phyloP scores from a whole-genome alignment of 2,888 invertebrate genomes.

The Drosophila colorata region DNA sequence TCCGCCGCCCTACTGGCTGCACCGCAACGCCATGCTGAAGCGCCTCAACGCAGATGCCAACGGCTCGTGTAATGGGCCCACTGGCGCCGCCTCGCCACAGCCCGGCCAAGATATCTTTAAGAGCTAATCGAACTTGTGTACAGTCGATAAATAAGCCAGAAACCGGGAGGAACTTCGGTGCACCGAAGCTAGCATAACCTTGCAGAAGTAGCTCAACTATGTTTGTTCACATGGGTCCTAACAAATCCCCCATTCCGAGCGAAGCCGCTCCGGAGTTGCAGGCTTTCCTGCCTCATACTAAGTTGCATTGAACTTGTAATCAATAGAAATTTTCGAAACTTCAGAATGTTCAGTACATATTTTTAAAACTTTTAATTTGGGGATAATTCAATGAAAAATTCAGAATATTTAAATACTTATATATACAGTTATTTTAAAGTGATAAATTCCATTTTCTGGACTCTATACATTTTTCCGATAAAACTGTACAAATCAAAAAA shows the following conservation, averaged over 20 bases:
- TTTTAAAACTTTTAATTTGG: no score
- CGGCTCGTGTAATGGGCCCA: constrained; percentile 41
- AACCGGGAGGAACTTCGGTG: constrained; percentile 47
- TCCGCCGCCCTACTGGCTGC: constrained; percentile 85
- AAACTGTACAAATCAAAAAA: no score
- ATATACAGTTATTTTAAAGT: no score
- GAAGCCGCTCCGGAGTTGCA: no score
- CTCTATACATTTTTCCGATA: no score
- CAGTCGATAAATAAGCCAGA: constrained; percentile 49
- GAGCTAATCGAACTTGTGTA: constrained; percentile 85
- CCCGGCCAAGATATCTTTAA: constrained; percentile 86
- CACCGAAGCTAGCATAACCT: constrained; percentile 52
- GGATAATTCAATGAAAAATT: no score
- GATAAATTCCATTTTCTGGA: no score
- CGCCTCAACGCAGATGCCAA: constrained; percentile 80
- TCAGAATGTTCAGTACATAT: no score
- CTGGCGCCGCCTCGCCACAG: constrained; percentile 64
- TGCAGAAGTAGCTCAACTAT: constrained; percentile 17
- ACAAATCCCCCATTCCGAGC: not conserved
- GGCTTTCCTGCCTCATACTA: no score
- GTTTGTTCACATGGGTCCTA: not conserved
- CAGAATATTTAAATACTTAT: no score
- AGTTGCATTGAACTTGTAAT: no score
- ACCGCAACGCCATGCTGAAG: constrained; percentile 85
- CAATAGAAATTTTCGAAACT: no score